Base-by-base conservation (phyloP, 1,140 invertebrate genomes). In the Bicyclus anynana region DNA sequence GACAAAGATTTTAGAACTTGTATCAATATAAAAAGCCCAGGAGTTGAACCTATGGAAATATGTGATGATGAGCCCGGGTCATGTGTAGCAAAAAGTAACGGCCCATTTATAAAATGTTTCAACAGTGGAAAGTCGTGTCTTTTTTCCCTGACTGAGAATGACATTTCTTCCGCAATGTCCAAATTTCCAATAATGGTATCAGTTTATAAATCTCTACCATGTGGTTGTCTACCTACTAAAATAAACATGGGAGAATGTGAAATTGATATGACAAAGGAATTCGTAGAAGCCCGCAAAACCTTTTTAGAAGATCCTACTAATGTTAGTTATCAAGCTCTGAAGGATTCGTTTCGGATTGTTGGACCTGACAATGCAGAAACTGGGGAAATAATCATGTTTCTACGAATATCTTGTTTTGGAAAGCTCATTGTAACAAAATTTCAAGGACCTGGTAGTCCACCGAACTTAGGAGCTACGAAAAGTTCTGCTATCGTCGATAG, bases 341-440 rank as follows among this genome's bases (percentile, higher is more conserved):
- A 92, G 65, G 90, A 93, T 61, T 87, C 84, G 5, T 93, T 92
- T 67, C 82, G 89, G 27, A 76, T 91, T 14, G 80, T 89, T 4
- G 83, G 78, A 5, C 77, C 87, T 7, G 85, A 49, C 80, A 80
- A 35, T 74, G 80, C 37, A 57, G 89, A 74, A 62, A 77, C 64
- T 72, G 92, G 62, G 84, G 92, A 67, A 78, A 90, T 72, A 74
- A 89, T 53, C 65, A 90, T 66, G 85, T 92, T 56, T 91, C 90
- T 81, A 72, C 76, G 92, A 7, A 89, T 91, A 66, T 92, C 92
- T 6, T 92, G 91, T 65, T 93, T 93, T 59, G 93, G 92, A 10
- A 91, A 91, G 64, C 81, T 92, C 56, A 93, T 93, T 23, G 85
- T 93, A 3, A 94, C 93, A 2, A 91, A 91, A 64, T 94, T 93